These are phyloP conservation scores for Crocodylus rhombifer DNA, from an alignment of 2,797 vertebrate species.

Conservation along the genomic window DNA sequence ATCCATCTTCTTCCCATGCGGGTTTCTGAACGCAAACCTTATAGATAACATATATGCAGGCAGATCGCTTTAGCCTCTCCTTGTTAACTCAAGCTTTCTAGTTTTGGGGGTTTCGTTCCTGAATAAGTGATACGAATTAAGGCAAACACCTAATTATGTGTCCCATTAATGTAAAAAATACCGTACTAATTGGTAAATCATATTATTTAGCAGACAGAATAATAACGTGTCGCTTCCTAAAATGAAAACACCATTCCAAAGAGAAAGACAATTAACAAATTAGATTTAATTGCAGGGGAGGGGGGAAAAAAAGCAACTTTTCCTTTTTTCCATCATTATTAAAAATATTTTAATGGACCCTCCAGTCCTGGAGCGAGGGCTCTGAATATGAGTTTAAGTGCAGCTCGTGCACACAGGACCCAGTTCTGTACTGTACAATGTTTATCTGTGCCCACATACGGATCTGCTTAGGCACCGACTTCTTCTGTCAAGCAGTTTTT, in stretches of 20 bases:
- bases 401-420: neutral
- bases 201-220: constrained; percentile 75
- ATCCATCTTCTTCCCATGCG: neutral
- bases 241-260: constrained; percentile 54
- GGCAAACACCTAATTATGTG: constrained; percentile 66
- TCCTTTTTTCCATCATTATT: constrained; percentile 13
- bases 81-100: constrained; percentile 39
- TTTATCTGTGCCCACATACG: neutral
- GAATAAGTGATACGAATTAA: constrained; percentile 66
- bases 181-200: constrained; percentile 73
- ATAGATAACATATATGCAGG: neutral
- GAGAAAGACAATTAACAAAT: constrained; percentile 74
- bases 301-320: constrained; percentile 55
- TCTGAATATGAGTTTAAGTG: too few relatives aligned
- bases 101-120: constrained; percentile 33
- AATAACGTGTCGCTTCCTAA: constrained; percentile 63
- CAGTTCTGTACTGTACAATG: neutral
- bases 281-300: constrained; percentile 69
- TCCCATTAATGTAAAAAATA: constrained; percentile 68
- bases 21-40: neutral
- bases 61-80: constrained; percentile 1
- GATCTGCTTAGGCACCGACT: neutral
- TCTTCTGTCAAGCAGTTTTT: neutral
- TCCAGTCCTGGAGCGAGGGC: neutral
- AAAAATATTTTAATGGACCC: neutral